Conservation (phyloP, 2,797 vertebrate species). For the Onychomys leucogaster region DNA sequence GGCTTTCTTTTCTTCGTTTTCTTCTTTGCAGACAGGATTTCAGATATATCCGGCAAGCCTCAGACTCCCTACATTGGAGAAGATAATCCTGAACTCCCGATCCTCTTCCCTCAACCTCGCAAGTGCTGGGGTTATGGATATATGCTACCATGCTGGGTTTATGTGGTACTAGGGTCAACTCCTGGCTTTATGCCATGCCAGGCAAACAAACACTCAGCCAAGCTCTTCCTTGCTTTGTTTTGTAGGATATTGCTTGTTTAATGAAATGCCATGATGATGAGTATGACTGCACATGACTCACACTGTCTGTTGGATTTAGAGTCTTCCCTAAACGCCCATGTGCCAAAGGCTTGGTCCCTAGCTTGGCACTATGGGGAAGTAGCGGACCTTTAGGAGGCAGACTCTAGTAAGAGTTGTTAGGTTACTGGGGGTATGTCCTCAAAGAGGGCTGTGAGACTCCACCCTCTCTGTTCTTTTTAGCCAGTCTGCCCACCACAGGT, state of each 20-base stretch:
- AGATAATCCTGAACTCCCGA: background rate
- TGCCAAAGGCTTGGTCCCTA: background rate
- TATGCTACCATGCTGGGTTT: background rate
- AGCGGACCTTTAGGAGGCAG: background rate
- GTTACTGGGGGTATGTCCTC: background rate
- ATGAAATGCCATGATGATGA: background rate
- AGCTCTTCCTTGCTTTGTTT: background rate
- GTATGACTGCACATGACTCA: accelerated
- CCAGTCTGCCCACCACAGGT: background rate
- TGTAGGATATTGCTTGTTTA: background rate
- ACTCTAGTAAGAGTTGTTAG: background rate
- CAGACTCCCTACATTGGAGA: background rate
- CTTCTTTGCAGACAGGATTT: background rate
- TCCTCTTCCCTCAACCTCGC: background rate
- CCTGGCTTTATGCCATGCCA: background rate
- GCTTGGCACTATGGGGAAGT: background rate
- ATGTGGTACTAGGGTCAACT: background rate
- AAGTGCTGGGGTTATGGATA: background rate
- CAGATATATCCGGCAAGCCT: background rate
- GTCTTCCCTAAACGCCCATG: background rate
- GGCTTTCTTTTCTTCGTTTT: background rate
- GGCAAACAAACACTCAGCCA: background rate
- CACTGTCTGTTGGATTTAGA: background rate
- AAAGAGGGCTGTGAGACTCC: too few relatives aligned
- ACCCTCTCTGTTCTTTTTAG: background rate